Base-by-base conservation (phyloP, 1,140 invertebrate genomes). In the Pollicipes pollicipes region DNA sequence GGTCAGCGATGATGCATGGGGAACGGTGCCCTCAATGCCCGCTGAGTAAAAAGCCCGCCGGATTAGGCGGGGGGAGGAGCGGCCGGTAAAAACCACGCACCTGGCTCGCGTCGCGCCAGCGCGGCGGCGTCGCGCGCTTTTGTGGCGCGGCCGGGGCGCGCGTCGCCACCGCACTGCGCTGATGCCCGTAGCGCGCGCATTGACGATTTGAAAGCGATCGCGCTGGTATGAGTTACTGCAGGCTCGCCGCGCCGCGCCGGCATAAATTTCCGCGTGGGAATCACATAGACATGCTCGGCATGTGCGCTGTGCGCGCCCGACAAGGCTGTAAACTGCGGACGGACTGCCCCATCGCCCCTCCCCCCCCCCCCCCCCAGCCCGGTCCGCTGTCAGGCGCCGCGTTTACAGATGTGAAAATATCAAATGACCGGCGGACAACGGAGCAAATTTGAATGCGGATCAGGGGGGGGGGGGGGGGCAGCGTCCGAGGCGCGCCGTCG, bases 391-490 rank as follows among this genome's bases (percentile, higher is more conserved):
- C 45, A 21, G 45, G 13, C 17, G 45, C 45, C 13, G 13, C 45
- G 45, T 58, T 58, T 58, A 58, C 45, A 58, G 45, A 58, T 58
- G 45, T 58, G 45, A 58, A 58, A 58, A 58, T 58, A 58, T 58
- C 45, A 58, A 58, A 58, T 58, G 45, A 58, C 45, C 45, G 45
- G 45, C 45, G 45, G 24, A 58, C 45, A 58, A 58, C 45, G 45
- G 45, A 24, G 45, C 45, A 58, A 58, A 58, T 58, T 58, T 58
- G 45, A 58, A 58, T 58, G 45, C 45, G 45, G 45, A 21, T 10
- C 45, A 58, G 45, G 24, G 13, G 13, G 45, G 45, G 45, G 45
- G 45, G 24, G 13, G 13, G 45, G 45, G 45, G 45, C 45, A 10
- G 45, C 45, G 24, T 58, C 45, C 2, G 45, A 58, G 45, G 13